Base-by-base conservation (phyloP, 2,888 invertebrate species). In the Ochropleura plecta region DNA sequence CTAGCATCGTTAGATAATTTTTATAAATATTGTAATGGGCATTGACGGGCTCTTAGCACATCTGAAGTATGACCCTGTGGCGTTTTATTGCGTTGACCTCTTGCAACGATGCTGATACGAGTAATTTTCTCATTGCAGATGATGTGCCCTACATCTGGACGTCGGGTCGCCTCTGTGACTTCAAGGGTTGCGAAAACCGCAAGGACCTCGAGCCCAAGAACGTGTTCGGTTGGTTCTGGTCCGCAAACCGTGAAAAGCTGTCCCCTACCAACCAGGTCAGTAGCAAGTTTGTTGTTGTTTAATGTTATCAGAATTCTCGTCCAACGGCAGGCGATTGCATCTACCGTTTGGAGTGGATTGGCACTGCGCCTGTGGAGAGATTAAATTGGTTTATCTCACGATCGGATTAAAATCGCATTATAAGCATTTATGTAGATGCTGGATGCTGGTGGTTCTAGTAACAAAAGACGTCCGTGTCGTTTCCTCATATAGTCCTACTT, bases 91-190 rank as follows among this genome's bases (percentile, higher is more conserved):
- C 53, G 57, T 30, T 70, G 59, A 69, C 73, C 74, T 73, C 67
- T 68, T 60, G 75, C 55, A 65, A 77, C 42, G n/a, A 71, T 68
- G 70, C 67, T 81, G 63, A 79, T 10, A 59, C 12, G 14, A 30
- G 12, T 76, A 16, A 64, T 74, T 69, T 18, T 68, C 63, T 82
- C 5, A 64, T 95, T 93, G 51, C 94, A 98, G 98, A 98, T 88
- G 98, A 98, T 93, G 98, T 98, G 65, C 98, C 98, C 5, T 99
- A 98, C 97, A 99, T 99, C 91, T 99, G 99, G 99, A 99, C 99
- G 18, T 98, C 98, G 8, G 99, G 99, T 70, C 98, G 99, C 88
- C 97, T 99, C 77, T 99, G 99, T 92, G 99, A 99, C 97, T 99
- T 99, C 97, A 98, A 98, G 92, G 99, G 99, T 78, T 99, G 99